These are phyloP conservation scores for Macrophya alboannulata DNA, from an alignment of 2,888 invertebrate genomes.

Conservation along the genomic window DNA sequence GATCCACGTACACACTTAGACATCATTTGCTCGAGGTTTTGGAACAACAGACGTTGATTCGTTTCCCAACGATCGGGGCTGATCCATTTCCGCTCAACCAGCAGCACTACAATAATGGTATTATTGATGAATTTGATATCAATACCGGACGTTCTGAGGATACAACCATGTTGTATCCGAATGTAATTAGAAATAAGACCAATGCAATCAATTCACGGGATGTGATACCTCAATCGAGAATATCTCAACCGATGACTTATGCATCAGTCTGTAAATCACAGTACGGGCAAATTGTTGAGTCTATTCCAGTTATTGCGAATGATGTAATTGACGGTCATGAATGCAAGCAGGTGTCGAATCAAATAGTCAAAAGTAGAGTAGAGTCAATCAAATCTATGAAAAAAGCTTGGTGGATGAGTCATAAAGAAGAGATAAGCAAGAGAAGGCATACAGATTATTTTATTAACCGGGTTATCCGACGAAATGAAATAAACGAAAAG, in stretches of 20 bases:
- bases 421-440: not conserved
- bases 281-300: not conserved
- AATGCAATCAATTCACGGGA: too few species aligned
- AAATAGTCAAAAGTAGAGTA: too few species aligned
- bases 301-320: not conserved
- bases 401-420: not conserved
- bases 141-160: not conserved
- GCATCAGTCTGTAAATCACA: conserved; percentile 11
- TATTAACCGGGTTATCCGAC: not conserved
- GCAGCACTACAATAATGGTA: not conserved
- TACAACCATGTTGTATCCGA: too few species aligned
- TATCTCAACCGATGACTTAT: not conserved
- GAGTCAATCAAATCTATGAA: not conserved
- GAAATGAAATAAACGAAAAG: not conserved
- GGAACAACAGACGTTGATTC: not conserved
- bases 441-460: not conserved
- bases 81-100: not conserved
- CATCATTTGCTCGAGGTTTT: conserved; percentile 2
- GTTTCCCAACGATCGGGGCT: not conserved
- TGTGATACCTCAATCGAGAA: not conserved
- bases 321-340: not conserved
- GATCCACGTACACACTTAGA: conserved; percentile 19
- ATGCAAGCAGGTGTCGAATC: too few species aligned
- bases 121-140: too few species aligned
- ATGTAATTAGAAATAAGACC: too few species aligned